Base-by-base conservation (phyloP, 2,888 invertebrate genomes). In the Athalia cordata region DNA sequence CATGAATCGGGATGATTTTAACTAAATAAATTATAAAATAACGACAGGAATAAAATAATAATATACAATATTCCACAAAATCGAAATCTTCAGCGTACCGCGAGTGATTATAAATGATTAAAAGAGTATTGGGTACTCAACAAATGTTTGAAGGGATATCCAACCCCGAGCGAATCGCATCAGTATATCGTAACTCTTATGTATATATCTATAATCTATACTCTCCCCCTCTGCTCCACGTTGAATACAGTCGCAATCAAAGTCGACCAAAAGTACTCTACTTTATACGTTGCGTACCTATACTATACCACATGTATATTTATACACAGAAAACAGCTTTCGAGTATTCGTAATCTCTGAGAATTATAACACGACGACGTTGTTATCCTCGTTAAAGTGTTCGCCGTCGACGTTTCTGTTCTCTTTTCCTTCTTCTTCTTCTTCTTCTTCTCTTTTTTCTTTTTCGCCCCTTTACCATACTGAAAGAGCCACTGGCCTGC, bases 371-470 rank as follows among this genome's bases (percentile, higher is more conserved):
- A 29, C 29, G 29, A 29, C 45, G 59, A 43, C 62, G 75, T 49
- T 61, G 62, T 62, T 75, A 75, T 75, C 75, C 62, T 62, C 50
- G 75, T 75, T 64, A 64, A 29, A 75, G 61, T 47, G 75, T 75
- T 62, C 47, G 52, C 49, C 62, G 75, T 62, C 75, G 75, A 64
- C 62, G 75, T 75, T 62, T 50, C 29, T 29, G 2, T 29, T 29
- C 29, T 29, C 29, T n/a, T n/a, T n/a, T n/a, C n/a, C n/a, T n/a
- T n/a, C n/a, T n/a, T n/a, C n/a, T n/a, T n/a, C n/a, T n/a, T n/a
- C n/a, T 29, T 29, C 29, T 29, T 29, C 29, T 29, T 29, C 29
- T 29, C 29, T 29, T 29, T 29, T 29, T 29, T 29, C 29, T 29
- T 29, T 29, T 29, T 29, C 29, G 29, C 29, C 29, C 29, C 29